Percentiles rank a stretch among this genome's conserved stretches.
Evolutionary conservation across 2,888 invertebrate species (phyloP).

Genomic region (Eumacrocentrus americanus): DNA sequence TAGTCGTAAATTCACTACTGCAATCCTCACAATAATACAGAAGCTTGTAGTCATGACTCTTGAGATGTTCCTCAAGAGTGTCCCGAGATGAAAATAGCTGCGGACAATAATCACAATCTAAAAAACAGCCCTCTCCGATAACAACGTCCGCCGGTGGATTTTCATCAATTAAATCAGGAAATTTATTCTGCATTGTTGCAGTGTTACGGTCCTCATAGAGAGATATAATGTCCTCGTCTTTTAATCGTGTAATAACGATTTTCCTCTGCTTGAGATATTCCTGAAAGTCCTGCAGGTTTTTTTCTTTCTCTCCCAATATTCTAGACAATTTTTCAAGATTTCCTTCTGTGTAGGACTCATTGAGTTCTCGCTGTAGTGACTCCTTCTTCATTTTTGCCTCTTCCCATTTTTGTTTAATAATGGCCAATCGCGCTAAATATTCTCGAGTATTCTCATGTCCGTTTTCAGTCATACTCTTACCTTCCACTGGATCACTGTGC

Average conservation of each 20-base stretch:
- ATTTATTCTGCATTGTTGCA: slow-evolving; percentile 35
- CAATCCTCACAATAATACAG: slow-evolving; percentile 58
- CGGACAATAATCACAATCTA: slow-evolving; percentile 58
- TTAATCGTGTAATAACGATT: slow-evolving; percentile 53
- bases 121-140: slow-evolving; percentile 40
- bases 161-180: slow-evolving; percentile 46
- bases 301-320: slow-evolving; percentile 48
- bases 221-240: slow-evolving; percentile 54
- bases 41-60: slow-evolving; percentile 54
- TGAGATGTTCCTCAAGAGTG: slow-evolving; percentile 52
- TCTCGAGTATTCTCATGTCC: slow-evolving; percentile 38
- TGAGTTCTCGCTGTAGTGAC: slow-evolving; percentile 42
- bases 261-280: slow-evolving; percentile 56
- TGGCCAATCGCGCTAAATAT: slow-evolving; percentile 43
- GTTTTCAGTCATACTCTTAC: slow-evolving; percentile 27
- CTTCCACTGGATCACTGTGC: slow-evolving; percentile 8
- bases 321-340: slow-evolving; percentile 50
- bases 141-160: slow-evolving; percentile 38
- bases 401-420: slow-evolving; percentile 47
- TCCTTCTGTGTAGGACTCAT: slow-evolving; percentile 44
- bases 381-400: slow-evolving; percentile 49
- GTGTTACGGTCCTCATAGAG: slow-evolving; percentile 53
- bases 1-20: slow-evolving; percentile 51
- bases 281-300: slow-evolving; percentile 51
- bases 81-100: slow-evolving; percentile 48